phyloP scores from a whole-genome alignment of 2,888 invertebrate genomes.

The Oscheius myriophilus region DNA sequence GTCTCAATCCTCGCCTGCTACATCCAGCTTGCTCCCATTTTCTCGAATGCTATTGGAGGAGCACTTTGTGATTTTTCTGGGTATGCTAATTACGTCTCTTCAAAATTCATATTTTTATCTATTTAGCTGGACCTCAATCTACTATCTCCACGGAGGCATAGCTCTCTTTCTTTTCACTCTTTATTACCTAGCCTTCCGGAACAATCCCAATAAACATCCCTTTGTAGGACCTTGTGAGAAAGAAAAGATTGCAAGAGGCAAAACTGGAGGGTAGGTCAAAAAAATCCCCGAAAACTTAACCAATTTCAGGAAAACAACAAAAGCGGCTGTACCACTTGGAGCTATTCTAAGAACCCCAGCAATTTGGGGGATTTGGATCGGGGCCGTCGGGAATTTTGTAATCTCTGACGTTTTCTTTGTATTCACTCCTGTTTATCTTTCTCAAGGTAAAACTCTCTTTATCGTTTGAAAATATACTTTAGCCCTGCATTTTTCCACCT shows the following conservation, averaged over 20 bases:
- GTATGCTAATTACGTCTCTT: neutral
- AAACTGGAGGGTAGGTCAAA: conserved; percentile 35
- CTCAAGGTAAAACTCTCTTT: conserved; percentile 14
- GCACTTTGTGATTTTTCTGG: conserved; percentile 26
- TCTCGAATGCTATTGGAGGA: conserved; percentile 50
- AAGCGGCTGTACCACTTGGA: conserved; percentile 47
- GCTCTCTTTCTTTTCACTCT: conserved; percentile 45
- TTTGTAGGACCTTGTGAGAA: conserved; percentile 57
- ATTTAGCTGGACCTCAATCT: conserved; percentile 59
- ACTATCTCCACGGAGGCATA: conserved; percentile 56
- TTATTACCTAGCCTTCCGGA: conserved; percentile 54
- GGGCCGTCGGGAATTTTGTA: conserved; percentile 61
- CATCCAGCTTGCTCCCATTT: conserved; percentile 52
- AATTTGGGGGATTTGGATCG: conserved; percentile 65
- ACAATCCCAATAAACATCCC: conserved; percentile 56
- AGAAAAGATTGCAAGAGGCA: conserved; percentile 60
- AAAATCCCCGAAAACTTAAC: neutral
- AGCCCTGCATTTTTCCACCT: conserved; percentile 55
- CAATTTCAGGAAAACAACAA: conserved; percentile 29
- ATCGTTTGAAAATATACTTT: neutral
- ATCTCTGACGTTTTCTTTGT: conserved; percentile 62
- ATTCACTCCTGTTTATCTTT: conserved; percentile 52
- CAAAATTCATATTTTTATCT: no score
- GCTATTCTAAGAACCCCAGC: conserved; percentile 54
- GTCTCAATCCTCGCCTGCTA: conserved; percentile 61